Evolutionary conservation across 2,888 invertebrate genomes (phyloP).

Genomic region (Eupithecia subfuscata): DNA sequence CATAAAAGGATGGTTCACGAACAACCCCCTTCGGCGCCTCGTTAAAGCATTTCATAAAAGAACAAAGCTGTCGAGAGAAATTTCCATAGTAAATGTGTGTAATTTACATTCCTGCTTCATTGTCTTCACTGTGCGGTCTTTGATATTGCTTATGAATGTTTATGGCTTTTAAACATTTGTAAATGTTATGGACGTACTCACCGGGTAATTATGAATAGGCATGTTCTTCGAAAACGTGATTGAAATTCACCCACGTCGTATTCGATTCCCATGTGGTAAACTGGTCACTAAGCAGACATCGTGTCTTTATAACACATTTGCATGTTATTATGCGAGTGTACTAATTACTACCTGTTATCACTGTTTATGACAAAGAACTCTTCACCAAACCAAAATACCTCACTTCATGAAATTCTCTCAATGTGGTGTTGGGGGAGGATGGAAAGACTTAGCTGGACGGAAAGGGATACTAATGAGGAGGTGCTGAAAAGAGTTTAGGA

Average conservation of each 20-base stretch:
- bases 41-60: conserved; percentile 23
- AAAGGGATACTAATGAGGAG: too few relatives aligned
- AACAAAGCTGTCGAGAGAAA: conserved; percentile 39
- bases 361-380: not conserved
- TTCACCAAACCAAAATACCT: not conserved
- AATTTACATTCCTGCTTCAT: conserved; percentile 43
- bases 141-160: conserved; percentile 31
- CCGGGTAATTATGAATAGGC: conserved; percentile 27
- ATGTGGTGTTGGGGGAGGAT: too few relatives aligned
- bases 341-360: not conserved
- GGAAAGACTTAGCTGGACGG: too few relatives aligned
- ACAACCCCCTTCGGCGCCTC: conserved; percentile 14
- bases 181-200: conserved; percentile 27
- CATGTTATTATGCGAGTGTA: not conserved
- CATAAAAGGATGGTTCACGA: not conserved
- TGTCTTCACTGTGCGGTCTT: conserved; percentile 44
- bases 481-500: too few relatives aligned
- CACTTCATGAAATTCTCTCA: not conserved
- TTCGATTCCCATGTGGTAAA: not conserved
- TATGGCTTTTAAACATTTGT: conserved; percentile 41
- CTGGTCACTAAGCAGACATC: not conserved
- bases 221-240: conserved; percentile 21
- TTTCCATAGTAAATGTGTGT: conserved; percentile 36
- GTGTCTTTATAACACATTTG: not conserved
- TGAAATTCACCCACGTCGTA: conserved; percentile 5